Evolutionary conservation across 2,888 invertebrate genomes (phyloP).

Genomic region (Troides aeacus): DNA sequence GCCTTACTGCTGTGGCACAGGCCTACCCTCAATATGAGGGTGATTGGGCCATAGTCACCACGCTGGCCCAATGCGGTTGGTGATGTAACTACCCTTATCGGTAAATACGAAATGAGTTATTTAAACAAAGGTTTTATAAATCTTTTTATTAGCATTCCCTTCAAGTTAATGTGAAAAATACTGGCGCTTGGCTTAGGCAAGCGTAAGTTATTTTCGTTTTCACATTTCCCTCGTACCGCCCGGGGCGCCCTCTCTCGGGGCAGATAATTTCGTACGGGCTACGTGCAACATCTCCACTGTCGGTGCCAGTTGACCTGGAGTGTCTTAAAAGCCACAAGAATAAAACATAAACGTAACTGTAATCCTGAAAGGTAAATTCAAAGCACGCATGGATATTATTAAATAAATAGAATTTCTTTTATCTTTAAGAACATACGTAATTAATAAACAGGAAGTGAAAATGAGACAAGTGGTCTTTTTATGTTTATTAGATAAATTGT

Average conservation of each 20-base stretch:
- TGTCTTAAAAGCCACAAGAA: conserved; percentile 48
- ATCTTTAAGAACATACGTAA: background rate
- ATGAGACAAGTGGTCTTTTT: conserved; percentile 20
- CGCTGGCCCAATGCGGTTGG: no score
- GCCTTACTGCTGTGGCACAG: no score
- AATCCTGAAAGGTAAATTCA: conserved; percentile 8
- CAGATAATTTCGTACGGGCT: conserved; percentile 68
- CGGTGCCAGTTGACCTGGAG: conserved; percentile 56
- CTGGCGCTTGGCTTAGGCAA: conserved; percentile 56
- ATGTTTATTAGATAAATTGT: conserved; percentile 60
- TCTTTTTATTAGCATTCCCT: conserved; percentile 33
- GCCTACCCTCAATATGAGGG: no score
- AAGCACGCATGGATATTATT: conserved; percentile 7
- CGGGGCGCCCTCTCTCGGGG: conserved; percentile 58
- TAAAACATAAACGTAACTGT: conserved; percentile 38
- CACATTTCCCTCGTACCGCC: conserved; percentile 63
- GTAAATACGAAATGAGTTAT: background rate
- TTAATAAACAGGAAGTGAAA: no score
- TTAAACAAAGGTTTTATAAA: conserved; percentile 1
- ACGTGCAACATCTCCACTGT: conserved; percentile 63
- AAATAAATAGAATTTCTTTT: background rate
- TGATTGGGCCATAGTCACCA: no score
- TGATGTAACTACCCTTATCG: background rate
- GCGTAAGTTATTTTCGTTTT: conserved; percentile 70
- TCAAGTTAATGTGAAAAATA: conserved; percentile 56